Conservation (phyloP, 2,113 vertebrate species). For the Gambusia holbrooki region DNA sequence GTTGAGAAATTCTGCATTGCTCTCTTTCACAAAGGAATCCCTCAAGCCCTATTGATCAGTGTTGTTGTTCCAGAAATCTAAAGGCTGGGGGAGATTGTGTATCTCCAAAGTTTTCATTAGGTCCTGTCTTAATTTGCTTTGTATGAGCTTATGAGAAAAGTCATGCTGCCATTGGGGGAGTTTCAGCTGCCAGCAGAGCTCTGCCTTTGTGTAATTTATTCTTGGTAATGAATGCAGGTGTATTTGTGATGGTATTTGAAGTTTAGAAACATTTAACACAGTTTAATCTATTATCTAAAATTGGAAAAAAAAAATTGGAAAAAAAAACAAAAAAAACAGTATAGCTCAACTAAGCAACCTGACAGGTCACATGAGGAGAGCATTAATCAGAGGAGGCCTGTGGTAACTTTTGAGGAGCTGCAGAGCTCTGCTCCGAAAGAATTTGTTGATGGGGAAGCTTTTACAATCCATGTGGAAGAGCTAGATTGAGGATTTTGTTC, state of each 20-base stretch:
- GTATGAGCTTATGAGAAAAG: background rate
- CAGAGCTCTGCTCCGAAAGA: background rate
- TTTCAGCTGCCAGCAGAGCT: background rate
- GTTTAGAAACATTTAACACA: background rate
- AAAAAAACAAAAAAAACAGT: background rate
- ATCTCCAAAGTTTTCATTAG: constrained; percentile 3
- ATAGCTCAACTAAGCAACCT: background rate
- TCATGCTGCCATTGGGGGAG: too few relatives aligned
- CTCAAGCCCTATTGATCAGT: constrained; percentile 10
- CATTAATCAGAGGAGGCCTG: background rate
- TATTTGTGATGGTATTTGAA: background rate
- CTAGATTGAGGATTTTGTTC: background rate
- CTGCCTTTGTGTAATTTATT: background rate
- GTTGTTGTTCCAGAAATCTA: background rate
- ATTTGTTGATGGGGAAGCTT: background rate
- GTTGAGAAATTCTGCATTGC: constrained; percentile 8
- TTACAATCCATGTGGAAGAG: background rate
- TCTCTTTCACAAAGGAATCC: background rate
- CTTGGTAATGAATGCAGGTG: background rate
- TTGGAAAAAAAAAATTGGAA: background rate
- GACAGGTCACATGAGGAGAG: background rate
- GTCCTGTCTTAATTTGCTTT: constrained; percentile 3
- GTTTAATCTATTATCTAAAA: background rate
- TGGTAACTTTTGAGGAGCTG: background rate
- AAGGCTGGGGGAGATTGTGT: background rate